phyloP scores from a whole-genome alignment of 2,797 vertebrate species.

The Onychomys arenicola region DNA sequence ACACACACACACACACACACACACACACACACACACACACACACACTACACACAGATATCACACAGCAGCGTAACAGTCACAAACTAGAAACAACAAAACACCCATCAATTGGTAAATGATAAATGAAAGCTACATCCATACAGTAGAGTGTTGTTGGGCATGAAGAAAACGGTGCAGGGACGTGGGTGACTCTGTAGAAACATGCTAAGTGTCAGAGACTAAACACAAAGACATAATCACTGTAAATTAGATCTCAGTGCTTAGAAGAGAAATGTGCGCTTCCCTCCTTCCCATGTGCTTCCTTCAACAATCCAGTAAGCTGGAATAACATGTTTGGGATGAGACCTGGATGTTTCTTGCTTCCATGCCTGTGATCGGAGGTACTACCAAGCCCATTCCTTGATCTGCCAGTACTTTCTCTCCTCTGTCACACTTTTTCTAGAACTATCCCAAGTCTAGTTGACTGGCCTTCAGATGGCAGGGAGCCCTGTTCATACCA shows the following conservation, averaged over 20 bases:
- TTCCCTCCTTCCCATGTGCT: not conserved
- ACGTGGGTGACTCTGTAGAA: not conserved
- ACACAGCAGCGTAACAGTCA: not conserved
- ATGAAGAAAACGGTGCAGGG: not conserved
- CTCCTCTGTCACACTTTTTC: not conserved
- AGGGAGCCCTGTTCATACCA: not conserved
- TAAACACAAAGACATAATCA: not conserved
- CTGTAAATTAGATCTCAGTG: not conserved
- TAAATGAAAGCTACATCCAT: not conserved
- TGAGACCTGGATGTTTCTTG: not conserved
- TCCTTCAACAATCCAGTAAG: conserved; percentile 14
- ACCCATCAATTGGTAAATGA: not conserved
- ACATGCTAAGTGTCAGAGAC: not conserved
- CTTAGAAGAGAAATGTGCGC: not conserved
- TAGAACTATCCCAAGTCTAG: not conserved
- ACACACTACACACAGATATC: conserved; percentile 16
- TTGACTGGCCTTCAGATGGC: not conserved
- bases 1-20: not conserved
- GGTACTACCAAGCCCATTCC: not conserved
- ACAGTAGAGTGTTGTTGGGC: not conserved
- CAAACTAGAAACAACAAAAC: conserved; percentile 21
- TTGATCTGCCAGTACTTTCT: not conserved
- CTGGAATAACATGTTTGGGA: not conserved
- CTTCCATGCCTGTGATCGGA: not conserved
- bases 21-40: not conserved